Evolutionary conservation across 2,113 vertebrate genomes (phyloP).

Genomic region (Hyla sarda): DNA sequence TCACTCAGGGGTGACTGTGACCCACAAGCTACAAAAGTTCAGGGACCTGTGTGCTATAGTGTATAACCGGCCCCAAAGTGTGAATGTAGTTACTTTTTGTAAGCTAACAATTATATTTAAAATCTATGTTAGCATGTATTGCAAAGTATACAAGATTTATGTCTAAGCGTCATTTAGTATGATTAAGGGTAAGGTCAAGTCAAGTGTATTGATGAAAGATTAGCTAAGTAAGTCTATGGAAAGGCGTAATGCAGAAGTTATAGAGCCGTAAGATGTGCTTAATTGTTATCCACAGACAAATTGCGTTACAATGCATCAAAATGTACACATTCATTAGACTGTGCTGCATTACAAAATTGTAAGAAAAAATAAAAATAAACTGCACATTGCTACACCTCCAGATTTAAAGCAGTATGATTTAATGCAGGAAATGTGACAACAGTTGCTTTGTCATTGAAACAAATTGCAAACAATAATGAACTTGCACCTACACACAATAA

Average conservation of each 20-base stretch:
- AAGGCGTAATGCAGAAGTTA: not conserved
- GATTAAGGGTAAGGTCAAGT: not conserved
- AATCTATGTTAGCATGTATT: too few species aligned
- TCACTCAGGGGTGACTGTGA: too few species aligned
- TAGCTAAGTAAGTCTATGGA: not conserved
- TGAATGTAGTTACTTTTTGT: too few species aligned
- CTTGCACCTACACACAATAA: slow-evolving; percentile 10
- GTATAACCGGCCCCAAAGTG: too few species aligned
- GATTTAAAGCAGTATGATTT: slow-evolving; percentile 8
- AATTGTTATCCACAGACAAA: not conserved
- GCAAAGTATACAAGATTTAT: not conserved
- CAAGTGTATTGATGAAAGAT: not conserved
- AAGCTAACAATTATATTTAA: too few species aligned
- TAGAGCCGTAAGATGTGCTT: not conserved
- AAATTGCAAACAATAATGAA: slow-evolving; percentile 25
- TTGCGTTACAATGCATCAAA: not conserved
- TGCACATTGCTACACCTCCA: not conserved
- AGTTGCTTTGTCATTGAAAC: slow-evolving; percentile 1
- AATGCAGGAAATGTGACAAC: slow-evolving; percentile 15
- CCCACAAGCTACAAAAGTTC: too few species aligned
- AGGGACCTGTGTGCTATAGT: too few species aligned
- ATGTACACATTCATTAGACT: not conserved
- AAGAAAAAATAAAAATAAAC: too few species aligned
- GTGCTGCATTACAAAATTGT: not conserved
- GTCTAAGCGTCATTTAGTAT: not conserved